phyloP scores from a whole-genome alignment of 2,113 vertebrate genomes.

The Scalopus aquaticus region DNA sequence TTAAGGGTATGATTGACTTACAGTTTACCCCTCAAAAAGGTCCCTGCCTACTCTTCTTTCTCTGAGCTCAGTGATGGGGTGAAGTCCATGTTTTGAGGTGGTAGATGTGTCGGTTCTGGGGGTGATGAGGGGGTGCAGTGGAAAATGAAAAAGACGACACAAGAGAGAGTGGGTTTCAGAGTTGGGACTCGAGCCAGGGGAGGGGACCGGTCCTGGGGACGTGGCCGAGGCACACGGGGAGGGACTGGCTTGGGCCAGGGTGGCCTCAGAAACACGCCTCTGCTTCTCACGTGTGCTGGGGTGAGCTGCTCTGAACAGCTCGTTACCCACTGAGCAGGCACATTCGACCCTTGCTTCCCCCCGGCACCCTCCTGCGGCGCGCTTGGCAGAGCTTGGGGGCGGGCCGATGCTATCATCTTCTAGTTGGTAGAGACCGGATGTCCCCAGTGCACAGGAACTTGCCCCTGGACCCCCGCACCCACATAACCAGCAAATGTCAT shows the following conservation, averaged over 20 bases:
- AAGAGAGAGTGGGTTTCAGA: neutral
- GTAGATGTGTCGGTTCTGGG: fast-evolving
- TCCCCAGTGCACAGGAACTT: fast-evolving
- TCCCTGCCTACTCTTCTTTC: neutral
- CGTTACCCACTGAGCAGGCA: neutral
- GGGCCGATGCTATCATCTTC: fast-evolving
- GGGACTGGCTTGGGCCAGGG: no score
- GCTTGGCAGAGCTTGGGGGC: neutral
- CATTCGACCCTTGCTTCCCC: fast-evolving
- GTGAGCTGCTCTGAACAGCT: neutral
- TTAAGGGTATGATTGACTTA: neutral
- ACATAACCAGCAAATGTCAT: neutral
- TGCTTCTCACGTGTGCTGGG: fast-evolving
- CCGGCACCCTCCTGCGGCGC: fast-evolving
- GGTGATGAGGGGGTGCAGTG: no score
- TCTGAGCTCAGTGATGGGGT: fast-evolving
- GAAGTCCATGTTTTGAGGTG: neutral
- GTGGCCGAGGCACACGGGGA: no score
- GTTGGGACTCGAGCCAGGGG: neutral
- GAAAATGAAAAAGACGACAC: neutral
- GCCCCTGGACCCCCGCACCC: fast-evolving
- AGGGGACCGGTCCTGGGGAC: no score
- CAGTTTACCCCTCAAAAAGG: neutral
- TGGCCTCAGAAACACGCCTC: neutral
- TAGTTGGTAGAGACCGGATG: fast-evolving